Evolutionary conservation across 2,113 vertebrate genomes (phyloP), one percentile per base, ranked within the genome.

Genomic region (Colius striatus): DNA sequence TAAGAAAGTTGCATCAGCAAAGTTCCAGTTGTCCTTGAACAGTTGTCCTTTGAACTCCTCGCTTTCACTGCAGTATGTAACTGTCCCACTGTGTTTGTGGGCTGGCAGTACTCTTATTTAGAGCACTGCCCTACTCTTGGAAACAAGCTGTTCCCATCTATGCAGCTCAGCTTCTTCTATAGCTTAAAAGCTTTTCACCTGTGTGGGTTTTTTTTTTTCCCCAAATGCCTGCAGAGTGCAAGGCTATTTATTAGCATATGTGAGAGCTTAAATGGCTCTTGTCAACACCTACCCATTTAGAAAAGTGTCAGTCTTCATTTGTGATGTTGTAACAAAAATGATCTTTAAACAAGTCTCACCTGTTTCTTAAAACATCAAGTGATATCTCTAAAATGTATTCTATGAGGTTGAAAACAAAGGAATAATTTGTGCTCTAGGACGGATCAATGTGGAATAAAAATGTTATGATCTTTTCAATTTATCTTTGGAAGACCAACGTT

Each of bases 1-100:
- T 62, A 22, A 88, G 95, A 80, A 94, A 94, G 61, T 61, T 77
- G 63, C 68, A 86, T 92, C 90, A 95, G 94, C 84, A 93, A 81
- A 94, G 65, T 96, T 94, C 81, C 54, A 90, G 47, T 65, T 92
- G 79, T 87, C 83, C 94, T 96, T 97, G n/a, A n/a, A n/a, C n/a
- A n/a, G n/a, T n/a, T n/a, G n/a, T n/a, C n/a, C n/a, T 95, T 65
- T 54, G 74, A 97, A 84, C 61, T 76, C 77, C 76, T 84, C 0
- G 5, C 53, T 92, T 91, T 94, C 95, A 43, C 66, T 7, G 3
- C 90, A 18, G 79, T 89, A 34, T 78, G 67, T 58, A 53, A 65
- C 71, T 78, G 94, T 87, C 58, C 51, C 22, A 4, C 58, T 78
- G 38, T 94, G 53, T 76, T 79, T 82, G 41, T 91, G 76, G 68